Evolutionary conservation across 2,888 invertebrate species (phyloP), one percentile per base, ranked within the genome.

Genomic region (Callimorpha dominula): DNA sequence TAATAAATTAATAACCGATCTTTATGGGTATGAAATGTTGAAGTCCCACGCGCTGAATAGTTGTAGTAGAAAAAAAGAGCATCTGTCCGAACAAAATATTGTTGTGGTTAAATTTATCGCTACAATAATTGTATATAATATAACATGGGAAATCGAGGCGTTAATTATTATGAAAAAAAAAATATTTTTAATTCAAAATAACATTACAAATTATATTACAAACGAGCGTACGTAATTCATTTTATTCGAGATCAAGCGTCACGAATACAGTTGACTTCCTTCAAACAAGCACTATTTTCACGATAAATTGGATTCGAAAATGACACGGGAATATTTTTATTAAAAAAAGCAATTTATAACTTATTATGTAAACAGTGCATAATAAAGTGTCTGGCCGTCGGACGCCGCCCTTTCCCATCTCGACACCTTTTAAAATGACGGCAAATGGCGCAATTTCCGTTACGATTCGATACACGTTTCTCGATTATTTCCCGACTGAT

Each of bases 391-490:
- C 49, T 68, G 75, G 66, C 50, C 65, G 65, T 65, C 66, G 52
- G 71, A 43, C 65, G 57, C 46, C 52, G 50, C 54, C 49, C 70
- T 65, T 84, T 74, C 79, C 31, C 75, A 68, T 79, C 75, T 78
- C 78, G 81, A 86, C 87, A 85, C 89, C 88, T 90, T 91, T 92
- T 88, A 89, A 90, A 93, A 89, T 86, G 89, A 84, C 86, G 82
- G 88, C 88, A 90, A 93, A 93, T 91, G 88, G 92, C 76, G 87
- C 89, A 92, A 94, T 94, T 92, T 94, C 94, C 93, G 91, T 78
- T 78, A 81, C 87, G 84, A 88, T 83, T 88, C 89, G 90, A 90
- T 90, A 88, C 87, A 87, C 88, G 85, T 81, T 83, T 90, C 87
- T 87, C 90, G 91, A 92, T 93, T 92, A 93, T 93, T 92, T 90